Base-by-base conservation (phyloP, 2,797 vertebrate genomes). In the Schizothorax lantsangensis region DNA sequence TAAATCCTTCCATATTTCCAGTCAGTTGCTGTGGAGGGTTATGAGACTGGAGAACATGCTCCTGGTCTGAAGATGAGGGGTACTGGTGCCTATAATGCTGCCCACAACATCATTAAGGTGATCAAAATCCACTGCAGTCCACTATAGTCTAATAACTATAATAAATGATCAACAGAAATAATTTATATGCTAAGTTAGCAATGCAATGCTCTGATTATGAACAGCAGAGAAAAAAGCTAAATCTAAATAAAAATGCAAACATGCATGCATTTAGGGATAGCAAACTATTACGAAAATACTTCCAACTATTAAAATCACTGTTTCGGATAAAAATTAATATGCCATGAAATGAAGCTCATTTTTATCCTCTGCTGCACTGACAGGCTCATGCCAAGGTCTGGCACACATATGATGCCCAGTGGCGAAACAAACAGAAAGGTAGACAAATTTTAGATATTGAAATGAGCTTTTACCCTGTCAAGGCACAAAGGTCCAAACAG, bases 51-150 rank as follows among this genome's bases (percentile, higher is more conserved):
- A 49, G 95, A 96, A 54, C 97, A 98, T 0, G 97, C 97, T 0
- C 97, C 97, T 0, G 97, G 98, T 84, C 90, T 98, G 93, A 96
- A 93, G 93, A 92, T 97, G 26, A 94, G 86, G 0, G 96, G 96
- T 85, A 94, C 90, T 0, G 96, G 97, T 6, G 95, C 96, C 0
- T 99, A 98, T 91, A 96, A 88, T 87, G 97, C 96, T 0, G 97
- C 97, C 0, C 97, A 98, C 81, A 93, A 98, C 79, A 95, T 98
- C 72, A 97, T 98, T 69, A 97, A 97, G 95, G 97, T 98, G 91
- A 79, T 85, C 59, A 86, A 93, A 85, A 85, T 30, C 21, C 71
- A 74, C 78, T 6, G 1, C n/a, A 74, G 14, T 75, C 30, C 4
- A 47, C n/a, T 45, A 17, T 64, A 74, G 57, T 47, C 9, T 49